Base-by-base conservation (phyloP, 2,888 invertebrate species). In the Graphium colonna region DNA sequence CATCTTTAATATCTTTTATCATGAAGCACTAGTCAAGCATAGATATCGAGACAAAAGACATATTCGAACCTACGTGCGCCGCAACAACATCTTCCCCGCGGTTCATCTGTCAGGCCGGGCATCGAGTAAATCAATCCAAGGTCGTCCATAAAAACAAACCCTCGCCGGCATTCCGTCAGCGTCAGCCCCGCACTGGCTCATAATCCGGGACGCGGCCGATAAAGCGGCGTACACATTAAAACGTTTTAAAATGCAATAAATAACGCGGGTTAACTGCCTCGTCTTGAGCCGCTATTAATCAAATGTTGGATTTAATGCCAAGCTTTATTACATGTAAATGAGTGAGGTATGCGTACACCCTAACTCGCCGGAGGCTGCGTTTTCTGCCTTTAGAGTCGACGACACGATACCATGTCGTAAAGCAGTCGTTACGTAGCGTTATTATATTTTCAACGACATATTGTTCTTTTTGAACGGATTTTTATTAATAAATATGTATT, bases 241-340 rank as follows among this genome's bases (percentile, higher is more conserved):
- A 76, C 79, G 75, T 82, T 87, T 87, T 86, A 84, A 87, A 86
- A 79, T 79, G 82, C 75, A 72, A 87, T 89, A 89, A 88, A 89
- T 89, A 85, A 86, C 70, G 60, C 63, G 66, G 59, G 75, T 84
- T 87, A 85, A 86, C 79, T 82, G 82, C 73, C 66, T 64, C 62
- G 71, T 74, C 77, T 67, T 75, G 79, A 73, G 67, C 73, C 63
- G 69, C 72, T 71, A 84, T 87, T 80, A 84, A 84, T 87, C 87
- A 85, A 69, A 69, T 70, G 70, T 69, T 75, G 80, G 70, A 75
- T 77, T 82, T 73, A 77, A 79, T 75, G 73, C 75, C 76, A 79
- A 75, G 73, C 82, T 86, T 87, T 86, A 87, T 84, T 79, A 79
- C 81, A 85, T 85, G 83, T 84, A 82, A 86, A 87, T 86, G 83